Evolutionary conservation across 2,888 invertebrate genomes (phyloP).

Genomic region (Brachylomia viminalis): DNA sequence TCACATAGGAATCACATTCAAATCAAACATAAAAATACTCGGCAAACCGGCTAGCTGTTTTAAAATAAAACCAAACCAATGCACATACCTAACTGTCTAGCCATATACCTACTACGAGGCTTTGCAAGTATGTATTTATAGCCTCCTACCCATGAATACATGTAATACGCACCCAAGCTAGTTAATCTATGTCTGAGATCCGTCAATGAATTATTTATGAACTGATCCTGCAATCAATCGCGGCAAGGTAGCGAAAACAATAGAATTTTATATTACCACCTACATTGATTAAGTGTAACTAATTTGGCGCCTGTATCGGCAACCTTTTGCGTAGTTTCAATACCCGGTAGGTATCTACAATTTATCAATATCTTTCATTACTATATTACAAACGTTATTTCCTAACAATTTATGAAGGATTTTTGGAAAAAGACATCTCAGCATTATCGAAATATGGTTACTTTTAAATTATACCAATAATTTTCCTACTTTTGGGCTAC

Average conservation of each 20-base stretch:
- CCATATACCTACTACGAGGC: background rate
- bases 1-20: conserved; percentile 18
- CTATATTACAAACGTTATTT: background rate
- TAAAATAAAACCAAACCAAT: conserved; percentile 32
- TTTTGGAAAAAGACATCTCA: background rate
- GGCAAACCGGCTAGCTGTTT: conserved; percentile 17
- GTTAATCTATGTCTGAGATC: conserved; percentile 67
- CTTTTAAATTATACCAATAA: background rate
- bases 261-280: conserved; percentile 58
- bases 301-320: conserved; percentile 22
- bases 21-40: conserved; percentile 16
- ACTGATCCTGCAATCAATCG: conserved; percentile 70
- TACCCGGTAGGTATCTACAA: background rate
- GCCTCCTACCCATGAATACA: conserved; percentile 71
- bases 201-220: conserved; percentile 78
- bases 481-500: background rate
- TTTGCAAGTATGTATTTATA: conserved; percentile 27
- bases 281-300: conserved; percentile 49
- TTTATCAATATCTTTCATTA: background rate
- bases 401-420: background rate
- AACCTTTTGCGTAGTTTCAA: conserved; percentile 17
- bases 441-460: background rate
- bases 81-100: conserved; percentile 32
- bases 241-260: conserved; percentile 58
- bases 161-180: conserved; percentile 61